Evolutionary conservation across 2,888 invertebrate genomes (phyloP), one percentile per base, ranked within the genome.

Genomic region (Rhamnusium bicolor): DNA sequence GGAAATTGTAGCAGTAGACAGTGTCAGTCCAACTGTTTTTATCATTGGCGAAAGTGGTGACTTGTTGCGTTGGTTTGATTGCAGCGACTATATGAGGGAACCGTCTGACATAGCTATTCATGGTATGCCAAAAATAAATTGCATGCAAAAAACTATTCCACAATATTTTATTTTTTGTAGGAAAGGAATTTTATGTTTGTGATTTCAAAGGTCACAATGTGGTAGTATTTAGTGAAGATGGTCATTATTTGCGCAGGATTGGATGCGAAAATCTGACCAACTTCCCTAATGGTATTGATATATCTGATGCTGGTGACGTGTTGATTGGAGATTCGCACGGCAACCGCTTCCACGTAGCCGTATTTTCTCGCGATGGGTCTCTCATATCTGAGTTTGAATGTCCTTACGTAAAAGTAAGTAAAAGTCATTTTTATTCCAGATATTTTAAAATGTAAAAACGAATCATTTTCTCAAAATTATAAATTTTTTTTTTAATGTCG

Each of bases 171-270:
- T 76, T 73, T n/a, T 71, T 75, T 86, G 87, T 88, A 96, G 96
- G 95, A 84, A 95, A 94, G 86, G 96, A 96, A 88, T 97, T 96
- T 88, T 98, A 96, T 89, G 97, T 98, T 74, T 98, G 98, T 89
- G 98, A 98, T 89, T 98, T 98, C 89, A 98, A 98, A 89, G 98
- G 98, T 66, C 98, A 98, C 89, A 98, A 98, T 89, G 98, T 98
- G 67, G 98, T 98, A 24, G 98, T 98, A 60, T 98, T 98, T 88
- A 96, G 94, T 86, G 97, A 97, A 87, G 95, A 96, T 78, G 98
- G 98, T 71, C 93, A 93, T 77, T 98, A 96, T 89, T 90, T 97
- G 85, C 94, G 98, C 81, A 94, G 97, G 81, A 98, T 98, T 88
- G 98, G 98, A 79, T 95, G 95, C 89, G 97, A 98, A 89, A 96